phyloP scores from a whole-genome alignment of 2,797 vertebrate species.

The Valencia hispanica region DNA sequence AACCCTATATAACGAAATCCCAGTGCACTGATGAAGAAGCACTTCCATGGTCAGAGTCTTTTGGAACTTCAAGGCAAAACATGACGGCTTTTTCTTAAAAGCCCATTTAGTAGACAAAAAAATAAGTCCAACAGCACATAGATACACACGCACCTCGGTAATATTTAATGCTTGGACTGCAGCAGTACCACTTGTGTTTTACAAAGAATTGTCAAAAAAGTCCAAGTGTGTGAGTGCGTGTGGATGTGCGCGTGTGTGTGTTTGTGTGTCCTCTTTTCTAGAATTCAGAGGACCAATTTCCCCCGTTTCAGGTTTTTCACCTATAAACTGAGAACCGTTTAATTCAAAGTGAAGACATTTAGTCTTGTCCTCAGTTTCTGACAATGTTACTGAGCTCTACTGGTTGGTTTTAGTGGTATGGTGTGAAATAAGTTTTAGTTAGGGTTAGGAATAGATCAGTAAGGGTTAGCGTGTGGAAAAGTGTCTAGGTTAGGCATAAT shows the following conservation, averaged over 20 bases:
- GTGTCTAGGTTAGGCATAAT: too few relatives aligned
- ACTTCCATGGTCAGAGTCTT: conserved; percentile 45
- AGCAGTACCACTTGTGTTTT: conserved; percentile 9
- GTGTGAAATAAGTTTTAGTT: too few relatives aligned
- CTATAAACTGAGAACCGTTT: too few relatives aligned
- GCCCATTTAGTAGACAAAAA: conserved; percentile 16
- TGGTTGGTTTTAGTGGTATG: too few relatives aligned
- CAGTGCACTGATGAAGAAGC: conserved; percentile 30
- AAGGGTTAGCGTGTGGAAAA: too few relatives aligned
- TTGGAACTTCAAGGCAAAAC: conserved; percentile 36
- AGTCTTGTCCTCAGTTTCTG: too few relatives aligned
- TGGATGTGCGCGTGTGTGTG: conserved; percentile 24
- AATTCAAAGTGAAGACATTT: too few relatives aligned
- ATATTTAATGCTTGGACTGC: conserved; percentile 40
- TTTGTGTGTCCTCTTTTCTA: too few relatives aligned
- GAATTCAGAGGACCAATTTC: too few relatives aligned
- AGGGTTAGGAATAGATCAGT: too few relatives aligned
- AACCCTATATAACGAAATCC: conserved; percentile 53
- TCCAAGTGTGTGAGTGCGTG: conserved; percentile 14
- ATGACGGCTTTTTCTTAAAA: conserved; percentile 29
- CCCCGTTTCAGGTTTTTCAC: too few relatives aligned
- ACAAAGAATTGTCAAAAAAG: conserved; percentile 12
- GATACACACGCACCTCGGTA: conserved; percentile 5
- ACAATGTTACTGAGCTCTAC: too few relatives aligned
- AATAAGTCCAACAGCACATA: neutral